Percentiles rank a stretch among this genome's conserved stretches.
These are phyloP conservation scores for Rhinopithecus roxellana DNA, from an alignment of 2,113 vertebrate species.

Conservation along the genomic window DNA sequence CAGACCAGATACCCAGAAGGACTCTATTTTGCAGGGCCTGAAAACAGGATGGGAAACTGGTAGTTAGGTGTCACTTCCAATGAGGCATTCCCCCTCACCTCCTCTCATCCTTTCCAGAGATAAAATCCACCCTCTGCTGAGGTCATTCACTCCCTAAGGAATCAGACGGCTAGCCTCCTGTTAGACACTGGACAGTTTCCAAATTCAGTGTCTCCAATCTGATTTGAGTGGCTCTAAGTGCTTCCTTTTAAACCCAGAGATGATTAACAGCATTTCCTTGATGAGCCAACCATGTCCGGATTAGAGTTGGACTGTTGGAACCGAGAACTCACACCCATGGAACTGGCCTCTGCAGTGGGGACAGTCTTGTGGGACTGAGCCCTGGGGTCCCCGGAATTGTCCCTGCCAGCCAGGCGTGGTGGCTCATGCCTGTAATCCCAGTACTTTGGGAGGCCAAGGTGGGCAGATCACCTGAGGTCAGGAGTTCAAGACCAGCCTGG, in stretches of 20 bases:
- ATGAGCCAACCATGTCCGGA: background rate
- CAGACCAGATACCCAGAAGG: background rate
- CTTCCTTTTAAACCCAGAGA: background rate
- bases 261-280: background rate
- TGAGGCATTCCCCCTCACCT: background rate
- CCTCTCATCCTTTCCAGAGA: background rate
- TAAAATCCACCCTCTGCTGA: background rate
- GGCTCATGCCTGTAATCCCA: too few relatives aligned
- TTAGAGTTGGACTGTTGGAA: background rate
- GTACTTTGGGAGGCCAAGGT: too few relatives aligned
- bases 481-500: too few relatives aligned
- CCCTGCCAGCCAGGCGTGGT: rapidly evolving
- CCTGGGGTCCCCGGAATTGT: background rate
- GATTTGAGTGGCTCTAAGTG: background rate
- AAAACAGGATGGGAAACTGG: background rate
- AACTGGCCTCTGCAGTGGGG: background rate
- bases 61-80: background rate
- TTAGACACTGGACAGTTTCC: background rate
- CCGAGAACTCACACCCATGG: background rate
- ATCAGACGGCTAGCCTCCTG: background rate
- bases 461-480: too few relatives aligned
- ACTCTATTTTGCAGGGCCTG: background rate
- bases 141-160: conserved; percentile 20
- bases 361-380: background rate
- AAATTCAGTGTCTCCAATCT: background rate